phyloP scores from a whole-genome alignment of 2,888 invertebrate species.

The Chironomus riparius region DNA sequence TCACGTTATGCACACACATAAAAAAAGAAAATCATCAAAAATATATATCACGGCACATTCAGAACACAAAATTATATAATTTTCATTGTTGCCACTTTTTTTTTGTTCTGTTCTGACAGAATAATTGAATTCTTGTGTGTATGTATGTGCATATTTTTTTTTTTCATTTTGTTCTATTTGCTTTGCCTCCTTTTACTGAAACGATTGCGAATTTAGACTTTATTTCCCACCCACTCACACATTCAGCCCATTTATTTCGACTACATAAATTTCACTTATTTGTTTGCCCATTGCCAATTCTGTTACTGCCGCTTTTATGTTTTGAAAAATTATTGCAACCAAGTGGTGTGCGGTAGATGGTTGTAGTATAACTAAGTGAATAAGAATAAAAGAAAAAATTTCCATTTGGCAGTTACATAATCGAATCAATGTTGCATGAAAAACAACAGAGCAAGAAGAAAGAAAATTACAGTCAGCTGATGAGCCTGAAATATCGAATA shows the following conservation, averaged over 20 bases:
- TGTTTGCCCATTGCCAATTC: background rate
- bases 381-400: background rate
- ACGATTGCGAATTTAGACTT: background rate
- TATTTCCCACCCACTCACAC: background rate
- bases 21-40: too few relatives aligned
- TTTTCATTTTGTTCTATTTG: too few relatives aligned
- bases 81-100: background rate
- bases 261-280: constrained; percentile 12
- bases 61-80: constrained; percentile 4
- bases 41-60: background rate
- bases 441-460: background rate
- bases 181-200: background rate
- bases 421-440: constrained; percentile 11
- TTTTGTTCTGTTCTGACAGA: background rate
- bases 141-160: background rate
- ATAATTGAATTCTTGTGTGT: constrained; percentile 5
- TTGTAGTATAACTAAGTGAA: background rate
- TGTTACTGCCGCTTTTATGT: background rate
- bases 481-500: background rate
- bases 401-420: background rate
- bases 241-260: background rate
- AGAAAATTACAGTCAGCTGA: background rate
- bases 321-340: background rate
- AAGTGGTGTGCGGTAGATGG: background rate
- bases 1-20: background rate